Percentiles rank a stretch among this genome's conserved stretches.
Conservation (phyloP, 2,113 vertebrate species). For the Equus przewalskii region DNA sequence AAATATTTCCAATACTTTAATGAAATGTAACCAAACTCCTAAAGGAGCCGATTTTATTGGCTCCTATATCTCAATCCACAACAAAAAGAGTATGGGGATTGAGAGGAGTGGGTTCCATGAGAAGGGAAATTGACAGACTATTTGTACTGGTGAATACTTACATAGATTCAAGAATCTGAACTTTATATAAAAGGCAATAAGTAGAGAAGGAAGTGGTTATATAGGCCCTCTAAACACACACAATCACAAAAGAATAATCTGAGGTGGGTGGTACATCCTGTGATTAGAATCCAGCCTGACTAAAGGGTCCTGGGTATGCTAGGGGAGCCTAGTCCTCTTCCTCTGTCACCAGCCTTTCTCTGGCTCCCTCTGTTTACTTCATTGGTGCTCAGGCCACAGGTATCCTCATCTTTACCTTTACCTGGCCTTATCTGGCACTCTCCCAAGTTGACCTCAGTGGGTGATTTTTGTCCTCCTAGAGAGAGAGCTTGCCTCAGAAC, state of each 20-base stretch:
- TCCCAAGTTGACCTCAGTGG: too few species aligned
- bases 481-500: not conserved
- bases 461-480: not conserved
- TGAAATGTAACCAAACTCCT: not conserved
- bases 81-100: not conserved
- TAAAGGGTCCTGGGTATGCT: too few species aligned
- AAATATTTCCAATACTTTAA: not conserved
- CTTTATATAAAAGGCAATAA: not conserved
- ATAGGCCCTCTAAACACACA: not conserved
- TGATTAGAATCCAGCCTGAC: not conserved
- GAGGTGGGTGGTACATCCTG: not conserved
- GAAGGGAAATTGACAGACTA: not conserved
- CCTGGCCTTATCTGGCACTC: not conserved
- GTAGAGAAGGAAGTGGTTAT: not conserved
- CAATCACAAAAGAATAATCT: not conserved
- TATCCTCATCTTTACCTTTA: not conserved
- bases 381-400: not conserved
- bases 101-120: not conserved
- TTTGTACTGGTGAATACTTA: not conserved
- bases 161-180: not conserved
- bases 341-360: not conserved
- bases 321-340: fast-evolving
- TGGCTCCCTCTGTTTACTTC: fast-evolving
- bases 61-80: not conserved
- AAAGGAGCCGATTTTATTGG: not conserved